Percentiles rank a stretch among this genome's conserved stretches.
Conservation (phyloP, 2,797 vertebrate species). For the Pantherophis alleghaniensis region DNA sequence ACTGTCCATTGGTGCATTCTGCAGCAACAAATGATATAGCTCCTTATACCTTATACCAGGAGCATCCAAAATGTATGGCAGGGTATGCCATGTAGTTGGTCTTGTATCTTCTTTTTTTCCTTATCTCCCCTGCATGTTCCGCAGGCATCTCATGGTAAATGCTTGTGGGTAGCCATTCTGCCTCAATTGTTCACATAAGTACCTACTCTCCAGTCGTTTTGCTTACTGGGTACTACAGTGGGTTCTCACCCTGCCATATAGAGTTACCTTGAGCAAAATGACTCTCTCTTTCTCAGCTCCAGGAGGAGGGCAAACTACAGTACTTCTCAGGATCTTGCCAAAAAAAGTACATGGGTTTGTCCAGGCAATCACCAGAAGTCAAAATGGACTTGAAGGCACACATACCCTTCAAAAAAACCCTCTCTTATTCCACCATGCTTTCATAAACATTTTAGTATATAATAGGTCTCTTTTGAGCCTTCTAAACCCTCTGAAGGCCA, state of each 20-base stretch:
- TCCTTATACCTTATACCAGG: background rate
- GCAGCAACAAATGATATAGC: background rate
- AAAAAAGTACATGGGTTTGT: background rate
- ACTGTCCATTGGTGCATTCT: background rate
- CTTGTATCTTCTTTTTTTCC: background rate
- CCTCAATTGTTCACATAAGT: background rate
- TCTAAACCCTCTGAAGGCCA: background rate
- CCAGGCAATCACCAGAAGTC: background rate
- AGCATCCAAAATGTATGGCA: background rate
- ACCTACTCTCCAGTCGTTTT: background rate
- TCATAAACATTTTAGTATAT: background rate
- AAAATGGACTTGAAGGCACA: background rate
- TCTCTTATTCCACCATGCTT: background rate
- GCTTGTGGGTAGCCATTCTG: background rate
- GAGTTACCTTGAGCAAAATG: background rate
- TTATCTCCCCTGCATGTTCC: background rate
- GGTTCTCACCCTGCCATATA: no score
- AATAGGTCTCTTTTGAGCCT: background rate
- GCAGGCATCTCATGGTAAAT: background rate
- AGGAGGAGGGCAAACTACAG: background rate
- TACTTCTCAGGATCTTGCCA: background rate
- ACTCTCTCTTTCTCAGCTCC: background rate
- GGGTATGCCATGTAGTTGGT: background rate
- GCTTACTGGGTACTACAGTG: background rate
- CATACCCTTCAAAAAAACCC: no score